Evolutionary conservation across 2,113 vertebrate species (phyloP), one percentile per base, ranked within the genome.

Genomic region (Periophthalmus modestus): DNA sequence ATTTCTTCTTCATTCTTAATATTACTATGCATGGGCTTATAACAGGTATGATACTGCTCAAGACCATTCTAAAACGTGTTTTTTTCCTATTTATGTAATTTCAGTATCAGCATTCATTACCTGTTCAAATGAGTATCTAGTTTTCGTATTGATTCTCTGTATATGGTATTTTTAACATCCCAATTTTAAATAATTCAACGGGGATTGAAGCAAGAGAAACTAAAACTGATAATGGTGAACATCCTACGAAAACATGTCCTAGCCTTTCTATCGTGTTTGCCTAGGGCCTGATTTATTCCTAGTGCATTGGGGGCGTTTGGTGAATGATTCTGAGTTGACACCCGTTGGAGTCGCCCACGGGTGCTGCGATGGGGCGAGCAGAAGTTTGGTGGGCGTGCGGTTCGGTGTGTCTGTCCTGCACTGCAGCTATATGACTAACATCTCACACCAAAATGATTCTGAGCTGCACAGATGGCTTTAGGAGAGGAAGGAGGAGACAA

Each of bases 351-450:
- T 65, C 62, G 62, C 62, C 62, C 34, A 65, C 62, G 62, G 62
- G 62, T 43, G 34, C 62, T 39, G 34, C 33, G 33, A n/a, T 65
- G 33, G 59, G 33, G 62, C 62, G 62, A 87, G 83, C 89, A 91
- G 86, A 85, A 85, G 89, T 85, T 87, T 84, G 73, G 89, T 89
- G 79, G 89, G 87, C 80, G 87, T 82, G 81, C 67, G 79, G 65
- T 84, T 59, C 77, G 72, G 81, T 79, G 71, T 72, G 74, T 75
- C 66, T 72, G 71, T 74, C 70, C 69, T 69, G 52, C 13, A 48
- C 69, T 68, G 71, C 19, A 50, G 52, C 67, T 65, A 65, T 23
- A 78, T 88, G 83, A 89, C 81, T 84, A 85, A 87, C 79, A 61
- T 83, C 80, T 83, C 68, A 82, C 69, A 84, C 71, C 82, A 72